Evolutionary conservation across 2,888 invertebrate genomes (phyloP).

Genomic region (Hirtodrosophila confusa): DNA sequence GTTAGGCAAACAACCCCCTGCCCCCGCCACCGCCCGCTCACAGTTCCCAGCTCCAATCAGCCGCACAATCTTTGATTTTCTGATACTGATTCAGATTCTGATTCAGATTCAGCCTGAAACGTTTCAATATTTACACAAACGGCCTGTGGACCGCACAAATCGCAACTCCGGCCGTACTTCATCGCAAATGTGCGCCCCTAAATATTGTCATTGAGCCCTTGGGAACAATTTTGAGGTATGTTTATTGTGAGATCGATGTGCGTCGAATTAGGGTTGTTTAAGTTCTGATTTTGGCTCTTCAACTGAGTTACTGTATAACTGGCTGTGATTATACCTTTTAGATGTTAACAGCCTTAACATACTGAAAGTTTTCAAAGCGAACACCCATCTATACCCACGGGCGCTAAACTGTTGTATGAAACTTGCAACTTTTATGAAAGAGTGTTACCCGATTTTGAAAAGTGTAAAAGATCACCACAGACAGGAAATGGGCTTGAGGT

Average conservation of each 20-base stretch:
- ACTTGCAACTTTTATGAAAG: no score
- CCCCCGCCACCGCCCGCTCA: background rate
- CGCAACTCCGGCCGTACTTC: conserved; percentile 66
- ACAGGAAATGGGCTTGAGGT: no score
- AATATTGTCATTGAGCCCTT: conserved; percentile 62
- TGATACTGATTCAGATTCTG: conserved; percentile 23
- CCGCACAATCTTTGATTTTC: conserved; percentile 73
- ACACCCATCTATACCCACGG: no score
- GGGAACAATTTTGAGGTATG: conserved; percentile 65
- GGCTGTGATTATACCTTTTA: background rate
- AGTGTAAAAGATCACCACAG: no score
- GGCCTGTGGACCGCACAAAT: conserved; percentile 58
- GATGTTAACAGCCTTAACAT: background rate
- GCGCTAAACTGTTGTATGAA: no score
- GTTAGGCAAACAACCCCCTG: conserved; percentile 53
- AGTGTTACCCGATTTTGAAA: no score
- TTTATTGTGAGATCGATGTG: conserved; percentile 29
- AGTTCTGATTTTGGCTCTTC: conserved; percentile 12
- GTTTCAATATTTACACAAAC: conserved; percentile 80
- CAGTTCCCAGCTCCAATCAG: conserved; percentile 57
- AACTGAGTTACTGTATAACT: conserved; percentile 29
- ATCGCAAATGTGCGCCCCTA: conserved; percentile 55
- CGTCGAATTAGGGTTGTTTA: conserved; percentile 14
- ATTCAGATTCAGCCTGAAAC: conserved; percentile 35
- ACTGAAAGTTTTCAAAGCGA: no score